Conservation (phyloP, 2,888 invertebrate genomes). For the Heliconius cydno region DNA sequence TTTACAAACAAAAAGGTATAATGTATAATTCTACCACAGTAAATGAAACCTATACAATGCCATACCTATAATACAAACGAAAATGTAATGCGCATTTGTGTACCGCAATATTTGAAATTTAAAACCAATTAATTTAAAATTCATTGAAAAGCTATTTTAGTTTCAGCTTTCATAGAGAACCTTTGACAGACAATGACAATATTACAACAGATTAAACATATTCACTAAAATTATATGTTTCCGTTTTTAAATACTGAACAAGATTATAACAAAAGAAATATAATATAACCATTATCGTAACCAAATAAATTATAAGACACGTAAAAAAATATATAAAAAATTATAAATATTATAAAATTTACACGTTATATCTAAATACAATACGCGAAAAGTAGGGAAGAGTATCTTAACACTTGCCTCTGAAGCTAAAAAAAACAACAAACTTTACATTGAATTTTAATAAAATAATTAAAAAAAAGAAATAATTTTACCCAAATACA, state of each 20-base stretch:
- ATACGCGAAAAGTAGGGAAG: too few species aligned
- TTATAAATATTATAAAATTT: neutral
- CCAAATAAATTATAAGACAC: neutral
- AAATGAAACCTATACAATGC: neutral
- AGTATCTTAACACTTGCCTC: too few species aligned
- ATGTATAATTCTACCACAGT: neutral
- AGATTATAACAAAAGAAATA: neutral
- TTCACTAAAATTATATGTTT: neutral
- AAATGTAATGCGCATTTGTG: neutral
- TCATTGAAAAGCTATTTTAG: neutral
- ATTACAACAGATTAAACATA: neutral
- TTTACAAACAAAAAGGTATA: neutral
- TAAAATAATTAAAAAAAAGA: too few species aligned
- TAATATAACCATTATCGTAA: neutral
- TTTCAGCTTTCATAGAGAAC: neutral
- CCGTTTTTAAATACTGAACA: neutral
- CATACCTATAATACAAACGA: neutral
- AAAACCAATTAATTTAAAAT: slow-evolving; percentile 3
- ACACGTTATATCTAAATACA: too few species aligned
- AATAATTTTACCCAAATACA: neutral
- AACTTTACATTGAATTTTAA: neutral
- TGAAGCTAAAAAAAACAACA: too few species aligned
- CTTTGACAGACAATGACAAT: neutral
- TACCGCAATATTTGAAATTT: neutral
- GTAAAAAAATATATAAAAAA: neutral